Evolutionary conservation across 1,140 invertebrate species (phyloP).

Genomic region (Euura lappo): DNA sequence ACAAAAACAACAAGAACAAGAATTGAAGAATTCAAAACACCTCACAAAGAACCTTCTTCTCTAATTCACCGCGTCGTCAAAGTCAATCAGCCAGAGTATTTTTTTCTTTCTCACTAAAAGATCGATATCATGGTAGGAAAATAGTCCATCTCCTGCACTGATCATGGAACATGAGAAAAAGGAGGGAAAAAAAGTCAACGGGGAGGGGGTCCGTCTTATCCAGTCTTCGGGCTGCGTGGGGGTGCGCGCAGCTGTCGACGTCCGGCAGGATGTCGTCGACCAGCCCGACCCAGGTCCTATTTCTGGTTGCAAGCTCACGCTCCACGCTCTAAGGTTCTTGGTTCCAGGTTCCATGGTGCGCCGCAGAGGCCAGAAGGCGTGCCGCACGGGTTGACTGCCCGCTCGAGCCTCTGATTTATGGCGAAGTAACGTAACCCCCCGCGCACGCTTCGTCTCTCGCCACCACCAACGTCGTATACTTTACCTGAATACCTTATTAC

Average conservation of each 20-base stretch:
- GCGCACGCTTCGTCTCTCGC: too few relatives aligned
- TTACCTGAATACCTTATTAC: not conserved
- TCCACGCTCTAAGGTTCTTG: too few relatives aligned
- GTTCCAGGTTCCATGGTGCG: too few relatives aligned
- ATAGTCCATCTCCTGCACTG: not conserved
- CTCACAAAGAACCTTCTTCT: too few relatives aligned
- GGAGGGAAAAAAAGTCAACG: not conserved
- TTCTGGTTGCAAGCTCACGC: too few relatives aligned
- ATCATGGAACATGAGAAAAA: too few relatives aligned
- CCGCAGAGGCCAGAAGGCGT: not conserved
- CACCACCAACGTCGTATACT: not conserved
- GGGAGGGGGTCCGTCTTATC: not conserved
- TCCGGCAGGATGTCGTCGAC: not conserved
- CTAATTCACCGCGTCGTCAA: too few relatives aligned
- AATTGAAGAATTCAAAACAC: too few relatives aligned
- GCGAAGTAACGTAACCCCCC: not conserved
- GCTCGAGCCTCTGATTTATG: constrained; percentile 4
- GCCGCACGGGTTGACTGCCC: constrained; percentile 1
- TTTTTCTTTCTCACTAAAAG: not conserved
- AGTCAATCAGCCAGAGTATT: too few relatives aligned
- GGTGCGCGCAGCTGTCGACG: not conserved
- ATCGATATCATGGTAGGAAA: not conserved
- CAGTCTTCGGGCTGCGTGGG: not conserved
- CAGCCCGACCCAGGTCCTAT: not conserved
- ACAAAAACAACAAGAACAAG: too few relatives aligned